Evolutionary conservation across 2,888 invertebrate genomes (phyloP).

Genomic region (Trachelus troglodyta): DNA sequence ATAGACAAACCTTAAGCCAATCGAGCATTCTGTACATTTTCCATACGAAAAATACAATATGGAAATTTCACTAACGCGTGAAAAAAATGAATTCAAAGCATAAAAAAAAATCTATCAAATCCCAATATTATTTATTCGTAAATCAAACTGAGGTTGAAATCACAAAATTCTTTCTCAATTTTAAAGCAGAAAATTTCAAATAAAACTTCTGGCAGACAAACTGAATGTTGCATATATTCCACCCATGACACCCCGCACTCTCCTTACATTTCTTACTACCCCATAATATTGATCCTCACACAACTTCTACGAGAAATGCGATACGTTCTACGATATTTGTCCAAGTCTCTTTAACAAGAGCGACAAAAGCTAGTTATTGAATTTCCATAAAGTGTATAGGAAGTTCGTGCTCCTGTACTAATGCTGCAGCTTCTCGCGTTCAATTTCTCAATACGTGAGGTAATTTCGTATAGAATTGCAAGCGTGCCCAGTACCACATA

Average conservation of each 20-base stretch:
- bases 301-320: background rate
- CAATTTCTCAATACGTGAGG: background rate
- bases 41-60: background rate
- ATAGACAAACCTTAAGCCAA: background rate
- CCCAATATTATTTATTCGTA: background rate
- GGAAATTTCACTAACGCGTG: background rate
- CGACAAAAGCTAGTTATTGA: background rate
- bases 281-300: background rate
- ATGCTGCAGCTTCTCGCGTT: background rate
- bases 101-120: background rate
- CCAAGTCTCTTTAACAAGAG: background rate
- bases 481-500: background rate
- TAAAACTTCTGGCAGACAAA: background rate
- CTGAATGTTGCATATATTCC: background rate
- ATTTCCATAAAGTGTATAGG: background rate
- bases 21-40: background rate
- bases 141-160: background rate
- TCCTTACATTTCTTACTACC: background rate
- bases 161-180: background rate
- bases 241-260: too few relatives aligned
- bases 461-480: background rate
- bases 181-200: background rate
- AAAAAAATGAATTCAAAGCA: background rate
- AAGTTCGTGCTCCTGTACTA: background rate
- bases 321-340: background rate